Percentiles rank a stretch among this genome's conserved stretches.
phyloP scores from a whole-genome alignment of 2,797 vertebrate genomes.

The Dromococcyx pavoninus region DNA sequence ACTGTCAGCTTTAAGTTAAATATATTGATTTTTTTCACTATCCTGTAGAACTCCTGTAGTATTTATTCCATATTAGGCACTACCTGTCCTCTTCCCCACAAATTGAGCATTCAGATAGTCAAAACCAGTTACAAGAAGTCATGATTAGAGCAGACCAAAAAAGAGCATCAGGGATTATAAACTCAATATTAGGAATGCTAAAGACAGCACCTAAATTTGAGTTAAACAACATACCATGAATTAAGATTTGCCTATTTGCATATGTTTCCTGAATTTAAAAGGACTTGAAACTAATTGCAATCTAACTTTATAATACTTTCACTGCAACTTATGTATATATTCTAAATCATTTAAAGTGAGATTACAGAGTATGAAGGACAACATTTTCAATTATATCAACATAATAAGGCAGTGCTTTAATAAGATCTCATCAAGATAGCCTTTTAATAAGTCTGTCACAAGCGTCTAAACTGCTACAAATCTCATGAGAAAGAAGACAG shows the following conservation, averaged over 20 bases:
- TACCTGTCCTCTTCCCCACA: background rate
- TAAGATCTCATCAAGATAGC: background rate
- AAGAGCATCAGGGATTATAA: background rate
- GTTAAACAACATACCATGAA: background rate
- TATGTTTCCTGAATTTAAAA: background rate
- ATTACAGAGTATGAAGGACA: background rate
- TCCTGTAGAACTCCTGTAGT: background rate
- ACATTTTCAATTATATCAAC: background rate
- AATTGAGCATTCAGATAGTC: background rate
- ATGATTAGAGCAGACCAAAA: background rate
- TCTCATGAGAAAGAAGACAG: background rate
- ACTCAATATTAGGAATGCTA: background rate
- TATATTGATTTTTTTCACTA: conserved; percentile 17
- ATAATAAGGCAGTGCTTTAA: background rate
- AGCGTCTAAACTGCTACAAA: background rate
- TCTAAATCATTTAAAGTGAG: background rate
- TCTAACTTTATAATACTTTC: background rate
- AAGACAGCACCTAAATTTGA: background rate
- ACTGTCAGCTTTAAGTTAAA: conserved; percentile 40
- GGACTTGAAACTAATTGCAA: background rate
- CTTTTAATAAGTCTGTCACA: background rate
- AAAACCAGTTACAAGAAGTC: background rate
- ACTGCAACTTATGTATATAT: background rate
- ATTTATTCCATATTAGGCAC: background rate
- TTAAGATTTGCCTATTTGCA: background rate